These are phyloP conservation scores for Harmothoe impar DNA, from an alignment of 2,888 invertebrate species.

Conservation along the genomic window DNA sequence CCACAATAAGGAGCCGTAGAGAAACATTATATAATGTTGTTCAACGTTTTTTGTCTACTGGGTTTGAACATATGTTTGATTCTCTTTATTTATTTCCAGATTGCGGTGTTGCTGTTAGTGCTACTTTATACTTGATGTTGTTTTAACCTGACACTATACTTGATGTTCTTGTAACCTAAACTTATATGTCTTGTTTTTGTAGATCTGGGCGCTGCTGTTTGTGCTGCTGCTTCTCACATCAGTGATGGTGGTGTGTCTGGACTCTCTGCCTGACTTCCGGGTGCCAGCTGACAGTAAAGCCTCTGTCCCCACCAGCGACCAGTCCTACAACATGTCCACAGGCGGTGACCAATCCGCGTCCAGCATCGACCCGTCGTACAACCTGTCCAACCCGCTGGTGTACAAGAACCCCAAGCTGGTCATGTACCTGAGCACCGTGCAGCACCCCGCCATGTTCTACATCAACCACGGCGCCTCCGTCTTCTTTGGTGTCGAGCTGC, in stretches of 20 bases:
- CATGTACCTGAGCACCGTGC: slow-evolving; percentile 51
- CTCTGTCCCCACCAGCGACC: background rate
- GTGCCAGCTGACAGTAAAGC: slow-evolving; percentile 32
- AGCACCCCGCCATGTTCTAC: slow-evolving; percentile 18
- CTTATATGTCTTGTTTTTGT: no score
- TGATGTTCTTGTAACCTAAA: no score
- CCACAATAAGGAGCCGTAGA: no score
- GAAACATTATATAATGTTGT: no score
- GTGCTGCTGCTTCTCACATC: slow-evolving; percentile 61
- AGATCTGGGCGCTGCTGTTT: slow-evolving; percentile 64
- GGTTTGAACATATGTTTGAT: no score
- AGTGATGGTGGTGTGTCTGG: slow-evolving; percentile 64
- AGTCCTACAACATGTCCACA: background rate
- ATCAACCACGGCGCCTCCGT: slow-evolving; percentile 13
- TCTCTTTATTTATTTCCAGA: no score
- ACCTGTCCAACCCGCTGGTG: slow-evolving; percentile 56
- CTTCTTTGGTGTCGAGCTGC: slow-evolving; percentile 30
- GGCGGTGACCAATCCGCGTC: background rate
- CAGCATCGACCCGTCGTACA: slow-evolving; percentile 24
- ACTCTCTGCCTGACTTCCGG: slow-evolving; percentile 70
- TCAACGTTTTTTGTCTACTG: no score
- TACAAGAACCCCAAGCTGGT: slow-evolving; percentile 19
- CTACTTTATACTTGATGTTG: no score
- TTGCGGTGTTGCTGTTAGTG: no score
- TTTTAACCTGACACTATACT: no score